Base-by-base conservation (phyloP, 2,888 invertebrate species). In the Lymantria monacha region DNA sequence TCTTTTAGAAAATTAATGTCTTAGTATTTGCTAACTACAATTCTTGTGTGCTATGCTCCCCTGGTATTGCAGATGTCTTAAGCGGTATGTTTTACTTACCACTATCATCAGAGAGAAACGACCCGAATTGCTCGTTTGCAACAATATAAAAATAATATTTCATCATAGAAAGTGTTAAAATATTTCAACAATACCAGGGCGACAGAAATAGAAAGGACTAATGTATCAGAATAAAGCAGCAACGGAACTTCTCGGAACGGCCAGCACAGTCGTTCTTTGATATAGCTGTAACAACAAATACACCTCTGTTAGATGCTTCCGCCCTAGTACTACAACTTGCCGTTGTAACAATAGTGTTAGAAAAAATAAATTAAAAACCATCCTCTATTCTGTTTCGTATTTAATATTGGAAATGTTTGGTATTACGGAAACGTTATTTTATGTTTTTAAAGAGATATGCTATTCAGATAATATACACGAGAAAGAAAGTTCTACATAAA, bases 251-350 rank as follows among this genome's bases (percentile, higher is more conserved):
- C 78, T 69, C 58, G 65, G 77, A 79, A 79, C 47, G 57, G 22
- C 49, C 59, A 55, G 48, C 50, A 60, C 55, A 48, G 60, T 62
- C 69, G 72, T 73, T 75, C 79, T 82, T 82, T 82, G 81, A 82
- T 81, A 79, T 76, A 52, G 62, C 63, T 74, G 70, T 57, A 81
- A 77, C 72, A 81, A 82, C 70, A 81, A 81, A 81, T 74, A 81
- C 65, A 69, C 57, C 66, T 64, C 69, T 53, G 69, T 69, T 58
- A 65, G 69, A 70, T 69, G 75, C 79, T 81, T 81, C 81, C 79
- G 80, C 71, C 71, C 72, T 72, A 53, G 72, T 74, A 75, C 72
- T 72, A 53, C 70, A 73, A 75, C 67, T 68, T 63, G 51, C 50
- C 43, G 30, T 53, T 60, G 42, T 44, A 56, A 66, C 64, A 64